A percentile compares a stretch with the other conserved stretches of the same genome.
phyloP scores from a whole-genome alignment of 1,140 invertebrate genomes.

The Heliconius congener region DNA sequence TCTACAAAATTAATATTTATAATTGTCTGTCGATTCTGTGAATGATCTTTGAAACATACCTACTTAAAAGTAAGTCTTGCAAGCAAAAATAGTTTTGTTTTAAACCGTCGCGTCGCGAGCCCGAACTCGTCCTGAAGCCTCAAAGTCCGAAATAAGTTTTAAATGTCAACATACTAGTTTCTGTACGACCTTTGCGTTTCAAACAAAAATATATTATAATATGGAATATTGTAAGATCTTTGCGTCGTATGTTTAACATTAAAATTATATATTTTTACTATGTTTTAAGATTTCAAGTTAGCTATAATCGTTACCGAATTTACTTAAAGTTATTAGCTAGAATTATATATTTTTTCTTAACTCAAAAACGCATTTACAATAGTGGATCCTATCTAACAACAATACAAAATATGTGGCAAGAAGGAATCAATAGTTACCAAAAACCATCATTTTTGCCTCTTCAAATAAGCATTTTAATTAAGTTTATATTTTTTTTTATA shows the following conservation, averaged over 20 bases:
- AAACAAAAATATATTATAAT: slow-evolving; percentile 19
- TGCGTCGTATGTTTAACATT: slow-evolving; percentile 17
- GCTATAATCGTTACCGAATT: too few relatives aligned
- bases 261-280: neutral
- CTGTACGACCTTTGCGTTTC: slow-evolving; percentile 37
- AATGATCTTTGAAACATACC: neutral
- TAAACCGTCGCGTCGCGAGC: neutral
- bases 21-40: neutral
- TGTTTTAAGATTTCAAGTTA: neutral
- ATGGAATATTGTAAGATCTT: slow-evolving; percentile 15
- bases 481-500: too few relatives aligned
- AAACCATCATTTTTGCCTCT: too few relatives aligned
- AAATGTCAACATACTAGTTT: slow-evolving; percentile 38
- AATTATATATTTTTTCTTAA: too few relatives aligned
- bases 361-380: too few relatives aligned
- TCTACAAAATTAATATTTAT: neutral
- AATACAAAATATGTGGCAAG: too few relatives aligned
- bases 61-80: neutral
- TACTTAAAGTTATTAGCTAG: too few relatives aligned
- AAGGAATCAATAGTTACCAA: too few relatives aligned
- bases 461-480: too few relatives aligned
- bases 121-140: slow-evolving; percentile 9
- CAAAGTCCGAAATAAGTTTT: slow-evolving; percentile 27
- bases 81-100: neutral
- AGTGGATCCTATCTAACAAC: too few relatives aligned